phyloP scores from a whole-genome alignment of 2,888 invertebrate genomes.

The Aspidapion aeneum region DNA sequence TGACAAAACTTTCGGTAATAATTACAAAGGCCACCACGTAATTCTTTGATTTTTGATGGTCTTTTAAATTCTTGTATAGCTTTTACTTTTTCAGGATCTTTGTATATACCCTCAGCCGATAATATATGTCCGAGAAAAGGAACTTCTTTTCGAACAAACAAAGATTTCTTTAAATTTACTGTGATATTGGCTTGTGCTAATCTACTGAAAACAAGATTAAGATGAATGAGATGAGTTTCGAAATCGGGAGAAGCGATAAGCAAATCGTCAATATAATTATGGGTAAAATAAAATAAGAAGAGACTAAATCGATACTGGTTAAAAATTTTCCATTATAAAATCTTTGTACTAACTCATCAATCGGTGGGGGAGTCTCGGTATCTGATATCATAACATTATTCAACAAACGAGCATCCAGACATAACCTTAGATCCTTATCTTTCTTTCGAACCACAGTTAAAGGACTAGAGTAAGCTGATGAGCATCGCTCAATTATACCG shows the following conservation, averaged over 20 bases:
- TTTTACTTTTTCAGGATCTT: slow-evolving; percentile 25
- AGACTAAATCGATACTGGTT: slow-evolving; percentile 8
- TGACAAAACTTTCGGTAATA: slow-evolving; percentile 21
- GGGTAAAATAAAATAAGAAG: slow-evolving; percentile 27
- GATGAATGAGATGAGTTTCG: slow-evolving; percentile 27
- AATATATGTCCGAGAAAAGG: slow-evolving; percentile 30
- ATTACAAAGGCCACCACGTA: slow-evolving; percentile 22
- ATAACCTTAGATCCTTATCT: slow-evolving; percentile 13
- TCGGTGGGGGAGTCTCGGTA: slow-evolving; percentile 28
- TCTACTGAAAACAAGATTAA: slow-evolving; percentile 24
- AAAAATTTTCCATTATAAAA: not conserved
- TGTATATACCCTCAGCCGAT: slow-evolving; percentile 22
- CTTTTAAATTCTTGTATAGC: slow-evolving; percentile 19
- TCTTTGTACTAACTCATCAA: slow-evolving; percentile 24
- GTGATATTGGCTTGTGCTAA: slow-evolving; percentile 29
- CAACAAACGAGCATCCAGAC: slow-evolving; percentile 13
- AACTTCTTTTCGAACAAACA: slow-evolving; percentile 22
- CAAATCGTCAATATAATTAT: slow-evolving; percentile 37
- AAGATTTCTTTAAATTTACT: slow-evolving; percentile 29
- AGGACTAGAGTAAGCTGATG: slow-evolving; percentile 15
- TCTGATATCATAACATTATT: slow-evolving; percentile 32
- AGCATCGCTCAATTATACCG: slow-evolving; percentile 9
- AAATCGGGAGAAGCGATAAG: slow-evolving; percentile 30
- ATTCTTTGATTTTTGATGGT: slow-evolving; percentile 17
- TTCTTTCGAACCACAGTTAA: slow-evolving; percentile 16